These are phyloP conservation scores for Drosophila teissieri DNA, from an alignment of 1,140 invertebrate genomes.

Conservation along the genomic window DNA sequence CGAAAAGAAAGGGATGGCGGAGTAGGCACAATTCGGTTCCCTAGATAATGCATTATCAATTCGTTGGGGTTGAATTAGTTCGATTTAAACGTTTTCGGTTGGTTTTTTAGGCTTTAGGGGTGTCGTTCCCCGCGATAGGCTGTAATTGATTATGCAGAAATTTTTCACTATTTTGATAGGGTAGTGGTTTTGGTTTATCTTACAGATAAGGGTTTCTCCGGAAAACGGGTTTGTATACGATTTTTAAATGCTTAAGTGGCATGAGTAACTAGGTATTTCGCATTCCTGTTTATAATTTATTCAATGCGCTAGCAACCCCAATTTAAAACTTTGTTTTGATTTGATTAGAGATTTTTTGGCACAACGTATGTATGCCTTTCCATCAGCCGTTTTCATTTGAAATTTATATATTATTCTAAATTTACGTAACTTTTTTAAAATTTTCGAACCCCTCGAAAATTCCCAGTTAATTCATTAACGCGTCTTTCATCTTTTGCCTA, in stretches of 20 bases:
- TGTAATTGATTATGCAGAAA: slow-evolving; percentile 75
- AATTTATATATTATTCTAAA: too few species aligned
- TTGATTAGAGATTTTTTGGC: background rate
- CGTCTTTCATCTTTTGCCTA: slow-evolving; percentile 33
- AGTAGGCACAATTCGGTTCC: slow-evolving; percentile 16
- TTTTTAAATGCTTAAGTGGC: slow-evolving; percentile 43
- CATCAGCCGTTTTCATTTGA: too few species aligned
- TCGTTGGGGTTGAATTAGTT: slow-evolving; percentile 75
- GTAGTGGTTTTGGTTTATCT: slow-evolving; percentile 46
- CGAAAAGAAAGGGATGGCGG: slow-evolving; percentile 24
- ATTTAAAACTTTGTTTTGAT: slow-evolving; percentile 23
- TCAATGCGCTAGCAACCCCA: slow-evolving; percentile 1
- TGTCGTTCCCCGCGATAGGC: slow-evolving; percentile 41
- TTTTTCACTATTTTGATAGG: slow-evolving; percentile 61
- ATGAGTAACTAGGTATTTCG: slow-evolving; percentile 24
- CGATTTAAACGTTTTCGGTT: slow-evolving; percentile 56
- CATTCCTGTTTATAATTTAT: slow-evolving; percentile 35
- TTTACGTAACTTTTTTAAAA: too few species aligned
- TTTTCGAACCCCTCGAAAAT: background rate
- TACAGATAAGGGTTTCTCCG: slow-evolving; percentile 22
- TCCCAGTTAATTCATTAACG: slow-evolving; percentile 36
- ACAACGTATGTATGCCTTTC: too few species aligned
- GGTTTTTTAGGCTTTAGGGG: slow-evolving; percentile 22
- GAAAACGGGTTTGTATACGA: slow-evolving; percentile 6
- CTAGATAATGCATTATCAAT: slow-evolving; percentile 72